Evolutionary conservation across 1,140 invertebrate genomes (phyloP).

Genomic region (Daktulosphaira vitifoliae): DNA sequence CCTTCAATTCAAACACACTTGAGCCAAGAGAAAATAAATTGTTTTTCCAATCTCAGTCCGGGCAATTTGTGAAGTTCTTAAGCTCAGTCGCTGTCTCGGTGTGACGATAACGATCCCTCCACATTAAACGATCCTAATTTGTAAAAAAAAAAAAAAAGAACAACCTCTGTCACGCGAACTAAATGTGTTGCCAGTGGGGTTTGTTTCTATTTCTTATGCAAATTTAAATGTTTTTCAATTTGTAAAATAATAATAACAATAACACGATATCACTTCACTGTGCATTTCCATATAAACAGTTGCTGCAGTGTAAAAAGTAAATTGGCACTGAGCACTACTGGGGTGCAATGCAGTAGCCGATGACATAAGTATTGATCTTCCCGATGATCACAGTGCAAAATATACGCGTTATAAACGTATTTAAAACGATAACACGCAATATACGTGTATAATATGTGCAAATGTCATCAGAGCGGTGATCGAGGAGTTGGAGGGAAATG

Average conservation of each 20-base stretch:
- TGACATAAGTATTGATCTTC: background rate
- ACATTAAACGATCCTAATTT: conserved; percentile 11
- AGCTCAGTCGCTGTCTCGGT: background rate
- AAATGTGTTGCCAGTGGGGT: background rate
- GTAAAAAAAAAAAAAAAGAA: too few relatives aligned
- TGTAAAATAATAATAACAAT: background rate
- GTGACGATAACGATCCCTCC: conserved; percentile 14
- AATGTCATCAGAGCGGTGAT: too few relatives aligned
- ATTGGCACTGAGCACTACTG: too few relatives aligned
- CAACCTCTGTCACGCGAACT: conserved; percentile 5
- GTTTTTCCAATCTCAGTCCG: background rate
- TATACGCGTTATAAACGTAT: too few relatives aligned
- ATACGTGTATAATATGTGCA: background rate
- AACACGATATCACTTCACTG: too few relatives aligned
- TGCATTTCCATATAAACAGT: too few relatives aligned
- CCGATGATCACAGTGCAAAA: too few relatives aligned
- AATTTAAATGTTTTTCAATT: conserved; percentile 29
- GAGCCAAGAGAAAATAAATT: background rate
- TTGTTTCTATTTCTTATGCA: background rate
- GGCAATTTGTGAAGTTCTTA: conserved; percentile 6
- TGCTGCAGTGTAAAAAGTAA: too few relatives aligned
- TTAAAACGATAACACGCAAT: background rate
- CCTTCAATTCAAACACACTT: background rate
- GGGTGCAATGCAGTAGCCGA: background rate
- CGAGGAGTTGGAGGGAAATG: background rate